A percentile compares a stretch with the other conserved stretches of the same genome.
These are phyloP conservation scores for Tokudaia tokunoshimensis DNA, from an alignment of 2,797 vertebrate genomes.

Conservation along the genomic window DNA sequence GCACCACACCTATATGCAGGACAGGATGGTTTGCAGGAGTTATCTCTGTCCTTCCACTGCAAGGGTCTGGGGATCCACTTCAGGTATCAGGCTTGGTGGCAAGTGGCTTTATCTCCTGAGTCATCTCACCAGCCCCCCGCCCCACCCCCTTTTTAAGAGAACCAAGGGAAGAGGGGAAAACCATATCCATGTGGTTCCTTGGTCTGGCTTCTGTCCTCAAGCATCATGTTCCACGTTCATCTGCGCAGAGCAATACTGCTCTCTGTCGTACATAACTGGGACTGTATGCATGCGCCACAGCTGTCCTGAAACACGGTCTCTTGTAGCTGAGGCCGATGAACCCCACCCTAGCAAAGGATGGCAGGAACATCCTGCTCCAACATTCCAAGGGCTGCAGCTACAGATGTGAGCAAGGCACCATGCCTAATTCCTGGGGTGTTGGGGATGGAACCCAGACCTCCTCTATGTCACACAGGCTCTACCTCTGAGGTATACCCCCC, in stretches of 20 bases:
- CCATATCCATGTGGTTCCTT: background rate
- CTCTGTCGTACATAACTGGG: background rate
- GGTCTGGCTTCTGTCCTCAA: background rate
- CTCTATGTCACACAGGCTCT: background rate
- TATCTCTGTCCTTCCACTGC: background rate
- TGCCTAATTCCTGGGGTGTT: background rate
- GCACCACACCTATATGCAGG: rapidly evolving
- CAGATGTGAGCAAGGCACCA: background rate
- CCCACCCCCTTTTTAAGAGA: background rate
- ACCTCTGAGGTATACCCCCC: background rate
- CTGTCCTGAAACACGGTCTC: background rate
- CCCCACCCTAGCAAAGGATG: background rate
- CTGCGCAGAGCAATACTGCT: background rate
- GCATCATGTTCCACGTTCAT: background rate
- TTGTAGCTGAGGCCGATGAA: background rate
- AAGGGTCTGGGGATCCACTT: background rate
- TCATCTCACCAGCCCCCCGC: too few relatives aligned
- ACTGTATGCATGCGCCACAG: background rate
- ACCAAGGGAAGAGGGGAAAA: background rate
- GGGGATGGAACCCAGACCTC: background rate
- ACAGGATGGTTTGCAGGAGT: background rate
- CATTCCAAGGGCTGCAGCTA: background rate
- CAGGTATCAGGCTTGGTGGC: background rate
- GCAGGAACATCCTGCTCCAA: background rate
- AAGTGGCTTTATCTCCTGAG: background rate